phyloP scores from a whole-genome alignment of 1,140 invertebrate genomes.

The Archegozetes longisetosus region DNA sequence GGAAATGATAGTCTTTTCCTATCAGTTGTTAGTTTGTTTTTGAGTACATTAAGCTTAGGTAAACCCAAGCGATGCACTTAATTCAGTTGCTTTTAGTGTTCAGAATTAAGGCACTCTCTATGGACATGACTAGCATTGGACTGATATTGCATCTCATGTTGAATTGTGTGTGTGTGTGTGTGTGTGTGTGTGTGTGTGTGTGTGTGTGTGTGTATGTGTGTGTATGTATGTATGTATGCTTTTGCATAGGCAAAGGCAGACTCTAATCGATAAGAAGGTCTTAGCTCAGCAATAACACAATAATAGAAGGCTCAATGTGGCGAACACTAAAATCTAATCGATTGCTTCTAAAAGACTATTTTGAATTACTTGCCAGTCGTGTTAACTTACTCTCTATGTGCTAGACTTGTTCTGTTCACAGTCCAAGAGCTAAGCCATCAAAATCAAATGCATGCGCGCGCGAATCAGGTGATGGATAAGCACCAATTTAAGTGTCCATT shows the following conservation, averaged over 20 bases:
- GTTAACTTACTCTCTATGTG: neutral
- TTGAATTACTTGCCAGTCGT: neutral
- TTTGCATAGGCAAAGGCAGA: too few relatives aligned
- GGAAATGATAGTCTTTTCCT: too few relatives aligned
- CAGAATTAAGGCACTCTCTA: neutral
- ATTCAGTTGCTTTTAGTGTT: too few relatives aligned
- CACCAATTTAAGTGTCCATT: neutral
- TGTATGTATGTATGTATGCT: too few relatives aligned
- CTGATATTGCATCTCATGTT: neutral
- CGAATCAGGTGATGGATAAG: neutral
- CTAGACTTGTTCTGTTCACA: too few relatives aligned
- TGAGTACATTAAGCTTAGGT: too few relatives aligned
- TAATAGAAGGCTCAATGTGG: neutral
- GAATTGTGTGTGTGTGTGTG: neutral
- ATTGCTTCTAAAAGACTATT: neutral
- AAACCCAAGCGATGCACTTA: too few relatives aligned
- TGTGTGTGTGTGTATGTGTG: neutral
- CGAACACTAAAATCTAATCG: neutral
- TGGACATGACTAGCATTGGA: neutral
- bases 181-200: neutral
- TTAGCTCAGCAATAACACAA: neutral
- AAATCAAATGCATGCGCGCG: neutral
- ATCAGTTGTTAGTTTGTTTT: too few relatives aligned
- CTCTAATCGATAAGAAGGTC: neutral
- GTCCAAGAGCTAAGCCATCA: too few relatives aligned